Evolutionary conservation across 2,113 vertebrate species (phyloP).

Genomic region (Myrmecobius fasciatus): DNA sequence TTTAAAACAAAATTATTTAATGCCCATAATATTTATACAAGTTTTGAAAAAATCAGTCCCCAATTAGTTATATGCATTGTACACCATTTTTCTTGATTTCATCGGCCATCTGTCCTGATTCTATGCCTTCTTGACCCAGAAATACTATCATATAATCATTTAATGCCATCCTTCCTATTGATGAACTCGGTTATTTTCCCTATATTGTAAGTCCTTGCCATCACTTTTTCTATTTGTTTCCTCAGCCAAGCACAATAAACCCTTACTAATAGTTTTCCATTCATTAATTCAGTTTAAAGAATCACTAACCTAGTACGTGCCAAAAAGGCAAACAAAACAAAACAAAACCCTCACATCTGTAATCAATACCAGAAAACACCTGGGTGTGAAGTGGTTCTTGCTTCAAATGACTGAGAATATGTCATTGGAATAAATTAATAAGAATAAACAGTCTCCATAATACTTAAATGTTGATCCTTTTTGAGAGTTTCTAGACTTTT

Average conservation of each 20-base stretch:
- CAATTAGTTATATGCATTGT: neutral
- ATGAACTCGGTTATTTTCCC: neutral
- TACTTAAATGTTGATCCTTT: conserved; percentile 69
- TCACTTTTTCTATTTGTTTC: neutral
- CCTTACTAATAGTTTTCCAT: neutral
- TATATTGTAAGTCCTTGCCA: neutral
- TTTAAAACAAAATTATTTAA: neutral
- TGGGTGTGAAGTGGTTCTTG: conserved; percentile 22
- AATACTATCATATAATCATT: neutral
- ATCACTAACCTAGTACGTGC: conserved; percentile 19
- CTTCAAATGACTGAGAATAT: conserved; percentile 53
- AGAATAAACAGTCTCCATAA: conserved; percentile 58
- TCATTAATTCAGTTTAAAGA: neutral
- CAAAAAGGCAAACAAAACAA: conserved; percentile 48
- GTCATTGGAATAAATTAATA: conserved; percentile 39
- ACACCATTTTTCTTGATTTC: neutral
- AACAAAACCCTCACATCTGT: neutral
- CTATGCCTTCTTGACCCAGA: neutral
- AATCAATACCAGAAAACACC: conserved; percentile 54
- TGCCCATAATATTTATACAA: neutral
- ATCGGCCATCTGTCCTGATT: neutral
- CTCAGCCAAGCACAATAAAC: neutral
- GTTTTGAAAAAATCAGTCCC: neutral
- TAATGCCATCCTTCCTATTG: neutral
- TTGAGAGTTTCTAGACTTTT: conserved; percentile 72